Evolutionary conservation across 2,797 vertebrate genomes (phyloP), one percentile per base, ranked within the genome.

Genomic region (Acanthiza pusilla): DNA sequence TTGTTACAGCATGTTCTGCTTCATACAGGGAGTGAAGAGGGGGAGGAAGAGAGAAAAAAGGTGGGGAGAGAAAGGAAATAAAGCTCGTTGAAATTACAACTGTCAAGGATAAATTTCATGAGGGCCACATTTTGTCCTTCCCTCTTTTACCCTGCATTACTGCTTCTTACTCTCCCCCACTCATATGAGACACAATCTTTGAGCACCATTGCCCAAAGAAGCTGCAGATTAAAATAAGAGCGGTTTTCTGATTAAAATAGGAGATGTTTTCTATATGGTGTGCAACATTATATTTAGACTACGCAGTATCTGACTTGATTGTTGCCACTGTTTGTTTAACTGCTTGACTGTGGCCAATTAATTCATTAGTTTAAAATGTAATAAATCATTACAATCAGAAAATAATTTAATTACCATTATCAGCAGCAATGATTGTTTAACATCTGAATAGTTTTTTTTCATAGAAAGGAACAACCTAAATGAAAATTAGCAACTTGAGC

Each of bases 401-500:
- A 94, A 85, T 89, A 89, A 67, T 80, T 89, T 67, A 7, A 91
- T 92, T 89, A 91, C 32, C 30, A 10, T 68, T 89, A 96, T 43
- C 48, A 93, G 43, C n/a, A 90, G 62, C 20, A 88, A 79, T 34
- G 13, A 87, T 78, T 87, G 89, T 32, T 93, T 94, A 94, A 80
- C 67, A 73, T 76, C 25, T 63, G 21, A 91, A n/a, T 34, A 57
- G 30, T 86, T 72, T 80, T 29, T 68, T 68, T 94, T 60, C 81
- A 74, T 13, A 79, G n/a, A 93, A 47, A 93, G 20, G 16, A 63
- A 78, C 23, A 72, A 89, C 36, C 58, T 51, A 94, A 93, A 93
- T 88, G 73, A 87, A 96, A 96, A 95, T 89, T 50, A 95, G 60
- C 45, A 90, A 74, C 55, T 92, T 63, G 70, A 89, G 42, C 38